Base-by-base conservation (phyloP, 2,797 vertebrate genomes). In the Pangasius sanitwongsei region DNA sequence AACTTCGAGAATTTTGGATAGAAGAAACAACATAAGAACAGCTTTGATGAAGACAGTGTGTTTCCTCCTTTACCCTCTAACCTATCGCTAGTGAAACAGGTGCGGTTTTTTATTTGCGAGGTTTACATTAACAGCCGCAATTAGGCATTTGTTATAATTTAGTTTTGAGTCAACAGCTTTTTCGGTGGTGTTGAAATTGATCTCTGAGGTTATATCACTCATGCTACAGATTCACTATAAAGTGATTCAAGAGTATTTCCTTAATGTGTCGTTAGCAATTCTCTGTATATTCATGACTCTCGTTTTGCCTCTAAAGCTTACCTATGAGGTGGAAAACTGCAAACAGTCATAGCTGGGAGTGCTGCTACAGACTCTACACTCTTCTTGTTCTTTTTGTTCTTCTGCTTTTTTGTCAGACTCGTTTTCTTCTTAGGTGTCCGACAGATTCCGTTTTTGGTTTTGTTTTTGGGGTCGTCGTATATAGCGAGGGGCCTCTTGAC, bases 321-420 rank as follows among this genome's bases (percentile, higher is more conserved):
- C 99, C 98, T 99, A 94, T 99, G 97, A 70, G 96, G 95, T 87
- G 98, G 97, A 87, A 99, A 98, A 86, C 95, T 96, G 82, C 98
- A 98, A 85, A 97, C 97, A 74, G 95, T 94, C 90, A 96, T 95
- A 0, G 96, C 94, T 0, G 96, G 95, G 89, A 96, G 92, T 85
- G 92, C 95, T 55, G 96, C 92, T 87, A 97, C 96, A 13, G 96
- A 95, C 91, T 98, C 97, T 1, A 93, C 94, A 4, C 94, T 92
- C 92, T 97, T 97, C 93, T 96, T 97, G n/a, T 95, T 94, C 92
- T 97, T 98, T 93, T 97, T 97, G 72, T 97, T 97, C 92, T 96
- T 97, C 93, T 96, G 96, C 89, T 97, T 97, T 91, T 97, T 95
- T 93, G 97, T 99, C 20, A 95, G 96, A 1, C 95, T 93, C 48